Base-by-base conservation (phyloP, 1,140 invertebrate species). In the Ptiloglossa arizonensis region DNA sequence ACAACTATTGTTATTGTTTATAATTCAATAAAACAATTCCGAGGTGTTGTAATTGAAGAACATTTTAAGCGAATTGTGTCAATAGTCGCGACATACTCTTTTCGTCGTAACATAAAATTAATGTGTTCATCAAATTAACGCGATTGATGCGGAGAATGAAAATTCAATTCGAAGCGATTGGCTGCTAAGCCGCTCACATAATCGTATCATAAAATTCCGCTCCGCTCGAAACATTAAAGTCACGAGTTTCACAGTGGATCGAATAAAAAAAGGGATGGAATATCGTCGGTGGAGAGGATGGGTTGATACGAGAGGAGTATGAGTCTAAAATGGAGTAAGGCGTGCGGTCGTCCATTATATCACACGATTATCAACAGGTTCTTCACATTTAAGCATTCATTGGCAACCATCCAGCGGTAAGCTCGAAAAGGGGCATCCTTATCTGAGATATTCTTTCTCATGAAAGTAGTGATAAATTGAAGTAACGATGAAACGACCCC, bases 311-410 rank as follows among this genome's bases (percentile, higher is more conserved):
- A 27, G 32, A 13, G 22, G 17, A 50, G 15, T 3, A 27, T 8
- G 1, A 22, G 32, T 29, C 1, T 29, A 5, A 29, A 52, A 62
- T 50, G 32, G 8, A 54, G 46, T 41, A 50, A 63, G 32, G 57
- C 32, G 32, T 22, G 54, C n/a, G n/a, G n/a, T 15, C 46, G 48
- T 38, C 68, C 57, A 80, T 86, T 82, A 81, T 60, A 78, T 79
- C 68, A 69, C 59, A 79, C 82, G 83, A 88, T 91, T 89, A 90
- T 91, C 91, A 92, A 92, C 91, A 91, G 90, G 90, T 91, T 78
- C 79, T 80, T 88, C 86, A 67, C 82, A 76, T 86, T 91, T 89
- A 86, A 84, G 82, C 84, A 91, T 92, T 91, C 90, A 92, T 90
- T 92, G 90, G 90, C 90, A 91, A 88, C 89, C 87, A 89, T 92